Evolutionary conservation across 2,888 invertebrate species (phyloP), one percentile per base, ranked within the genome.

Genomic region (Unio pictorum): DNA sequence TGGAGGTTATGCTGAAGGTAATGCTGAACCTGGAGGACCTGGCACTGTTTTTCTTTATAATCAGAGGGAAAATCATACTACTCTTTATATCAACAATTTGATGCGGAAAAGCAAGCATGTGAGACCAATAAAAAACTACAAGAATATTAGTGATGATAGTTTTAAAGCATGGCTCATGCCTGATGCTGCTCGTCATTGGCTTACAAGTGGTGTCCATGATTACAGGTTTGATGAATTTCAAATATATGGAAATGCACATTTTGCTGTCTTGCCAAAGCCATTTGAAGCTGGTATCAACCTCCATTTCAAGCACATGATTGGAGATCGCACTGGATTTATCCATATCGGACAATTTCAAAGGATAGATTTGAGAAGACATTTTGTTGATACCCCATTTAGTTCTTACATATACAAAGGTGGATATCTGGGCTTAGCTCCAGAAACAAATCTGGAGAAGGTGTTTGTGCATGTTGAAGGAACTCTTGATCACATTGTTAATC

Each of bases 111-210:
- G 45, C 45, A 45, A 45, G 8, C 45, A 45, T 45, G 45, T 45
- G 45, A 45, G 15, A 45, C 45, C 45, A 15, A 78, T 84, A 23
- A 55, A 63, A 26, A 67, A 82, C 66, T 84, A 84, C 66, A 69
- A 72, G 28, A 79, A 84, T 56, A 67, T 84, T 17, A 69, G 73
- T n/a, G 28, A 69, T 23, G 85, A 85, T 71, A 73, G 76, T 61
- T 85, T 84, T 73, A 85, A 85, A 65, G 85, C 81, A n/a, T 85
- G 85, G 85, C 73, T 85, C 26, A 63, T 84, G 58, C 82, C 81
- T 7, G 69, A 73, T 26, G 76, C 84, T 23, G 80, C 80, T 28
- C 69, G 74, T 59, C 83, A 83, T 66, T 76, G 75, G 72, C 66
- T 83, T n/a, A 81, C 81, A 23, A 74, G 69, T 15, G 69, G 69